phyloP scores from a whole-genome alignment of 2,113 vertebrate species.

The Salminus brasiliensis region DNA sequence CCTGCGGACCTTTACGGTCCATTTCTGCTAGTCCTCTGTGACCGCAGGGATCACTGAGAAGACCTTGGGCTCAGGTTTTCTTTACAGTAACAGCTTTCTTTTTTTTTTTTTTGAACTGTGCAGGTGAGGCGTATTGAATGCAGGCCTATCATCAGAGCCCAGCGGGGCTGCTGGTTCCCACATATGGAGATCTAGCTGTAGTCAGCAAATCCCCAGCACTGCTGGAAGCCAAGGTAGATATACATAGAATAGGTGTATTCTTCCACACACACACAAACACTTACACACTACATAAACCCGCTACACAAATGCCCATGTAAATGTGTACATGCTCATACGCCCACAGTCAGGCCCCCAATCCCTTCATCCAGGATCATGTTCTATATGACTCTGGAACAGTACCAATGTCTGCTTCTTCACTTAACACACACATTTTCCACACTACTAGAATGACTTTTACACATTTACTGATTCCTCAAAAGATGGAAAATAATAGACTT shows the following conservation, averaged over 20 bases:
- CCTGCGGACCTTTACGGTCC: constrained; percentile 34
- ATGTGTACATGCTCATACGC: constrained; percentile 20
- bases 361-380: constrained; percentile 60
- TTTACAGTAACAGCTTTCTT: constrained; percentile 29
- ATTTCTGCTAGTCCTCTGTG: constrained; percentile 33
- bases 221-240: background rate
- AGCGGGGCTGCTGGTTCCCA: constrained; percentile 15
- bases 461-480: constrained; percentile 55
- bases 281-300: constrained; percentile 10
- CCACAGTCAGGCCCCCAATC: background rate
- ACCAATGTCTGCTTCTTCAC: constrained; percentile 57
- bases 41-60: constrained; percentile 40
- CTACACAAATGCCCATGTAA: constrained; percentile 29
- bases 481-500: constrained; percentile 56
- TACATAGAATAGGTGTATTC: background rate
- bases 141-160: constrained; percentile 24
- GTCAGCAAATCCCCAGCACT: background rate
- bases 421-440: constrained; percentile 56
- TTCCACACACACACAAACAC: constrained; percentile 17
- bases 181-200: constrained; percentile 12
- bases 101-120: constrained; percentile 35
- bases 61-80: constrained; percentile 18
- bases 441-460: constrained; percentile 55
- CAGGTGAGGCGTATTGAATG: constrained; percentile 32
- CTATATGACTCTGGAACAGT: constrained; percentile 55